Evolutionary conservation across 1,140 invertebrate genomes (phyloP).

Genomic region (Camponotus floridanus): DNA sequence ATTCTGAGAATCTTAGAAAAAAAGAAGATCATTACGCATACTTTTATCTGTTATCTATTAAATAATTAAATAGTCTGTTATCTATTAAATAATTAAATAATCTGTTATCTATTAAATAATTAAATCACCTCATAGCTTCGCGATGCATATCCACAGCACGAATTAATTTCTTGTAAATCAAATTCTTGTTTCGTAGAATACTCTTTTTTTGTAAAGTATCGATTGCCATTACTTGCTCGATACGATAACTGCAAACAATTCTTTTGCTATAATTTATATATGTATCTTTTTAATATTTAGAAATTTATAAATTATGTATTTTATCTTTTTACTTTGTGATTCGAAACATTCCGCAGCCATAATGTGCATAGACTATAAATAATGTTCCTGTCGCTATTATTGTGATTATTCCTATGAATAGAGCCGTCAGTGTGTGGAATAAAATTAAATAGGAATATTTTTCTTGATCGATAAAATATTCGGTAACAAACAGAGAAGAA

Average conservation of each 20-base stretch:
- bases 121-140: conserved; percentile 2
- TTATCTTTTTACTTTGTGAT: background rate
- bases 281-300: background rate
- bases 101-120: background rate
- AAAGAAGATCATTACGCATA: background rate
- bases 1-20: background rate
- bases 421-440: background rate
- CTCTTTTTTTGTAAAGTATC: background rate
- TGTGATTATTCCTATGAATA: background rate
- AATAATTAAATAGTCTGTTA: no score
- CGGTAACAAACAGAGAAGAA: background rate
- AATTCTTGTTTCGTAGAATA: background rate
- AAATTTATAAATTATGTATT: background rate
- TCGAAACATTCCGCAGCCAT: conserved; percentile 23
- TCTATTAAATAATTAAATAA: no score
- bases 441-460: background rate
- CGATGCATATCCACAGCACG: conserved; percentile 25
- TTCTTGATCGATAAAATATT: background rate
- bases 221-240: background rate
- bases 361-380: background rate
- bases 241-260: conserved; percentile 10
- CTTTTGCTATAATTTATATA: background rate
- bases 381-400: background rate
- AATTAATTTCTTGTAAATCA: background rate
- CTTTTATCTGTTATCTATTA: background rate